Conservation (phyloP, 2,797 vertebrate species). For the Halcyon badia region DNA sequence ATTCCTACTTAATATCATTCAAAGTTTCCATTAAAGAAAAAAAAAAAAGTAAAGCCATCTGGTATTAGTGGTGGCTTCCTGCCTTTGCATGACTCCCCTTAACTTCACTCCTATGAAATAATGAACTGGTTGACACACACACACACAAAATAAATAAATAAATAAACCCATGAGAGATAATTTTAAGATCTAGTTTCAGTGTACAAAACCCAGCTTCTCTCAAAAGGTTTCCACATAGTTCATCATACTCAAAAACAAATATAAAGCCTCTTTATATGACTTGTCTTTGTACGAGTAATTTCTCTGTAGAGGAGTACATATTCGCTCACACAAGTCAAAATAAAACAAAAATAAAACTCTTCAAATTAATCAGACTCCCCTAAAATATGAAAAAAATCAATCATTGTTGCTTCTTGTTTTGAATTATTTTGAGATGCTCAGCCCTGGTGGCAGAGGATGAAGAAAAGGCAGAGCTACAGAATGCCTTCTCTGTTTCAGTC, state of each 20-base stretch:
- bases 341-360: not conserved
- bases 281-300: no score
- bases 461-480: no score
- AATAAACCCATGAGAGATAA: no score
- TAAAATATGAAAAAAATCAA: not conserved
- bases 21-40: not conserved
- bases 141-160: no score
- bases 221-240: not conserved
- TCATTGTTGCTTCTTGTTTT: not conserved
- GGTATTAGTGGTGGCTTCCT: not conserved
- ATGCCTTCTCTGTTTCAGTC: no score
- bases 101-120: not conserved
- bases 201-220: not conserved
- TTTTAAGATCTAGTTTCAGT: not conserved
- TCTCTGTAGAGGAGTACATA: not conserved
- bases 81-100: not conserved
- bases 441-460: no score
- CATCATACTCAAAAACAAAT: not conserved
- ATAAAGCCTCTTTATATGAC: not conserved
- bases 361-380: not conserved
- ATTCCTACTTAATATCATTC: not conserved
- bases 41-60: no score
- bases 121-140: not conserved
- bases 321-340: not conserved
- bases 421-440: not conserved